Evolutionary conservation across 2,888 invertebrate species (phyloP).

Genomic region (Apantesis nais): DNA sequence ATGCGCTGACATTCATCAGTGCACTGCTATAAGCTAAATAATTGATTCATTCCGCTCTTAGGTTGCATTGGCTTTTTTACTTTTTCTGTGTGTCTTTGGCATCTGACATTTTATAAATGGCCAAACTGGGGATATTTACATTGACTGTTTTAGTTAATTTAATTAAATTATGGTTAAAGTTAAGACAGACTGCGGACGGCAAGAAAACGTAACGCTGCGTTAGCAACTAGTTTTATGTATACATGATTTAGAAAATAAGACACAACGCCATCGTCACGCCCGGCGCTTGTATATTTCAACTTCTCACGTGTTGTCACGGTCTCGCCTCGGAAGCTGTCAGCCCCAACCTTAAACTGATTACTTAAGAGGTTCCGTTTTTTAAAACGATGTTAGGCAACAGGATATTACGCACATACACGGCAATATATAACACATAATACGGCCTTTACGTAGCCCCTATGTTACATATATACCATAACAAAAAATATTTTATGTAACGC

Average conservation of each 20-base stretch:
- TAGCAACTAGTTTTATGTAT: no score
- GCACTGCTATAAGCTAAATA: no score
- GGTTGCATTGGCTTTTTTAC: no score
- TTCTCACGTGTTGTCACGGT: not conserved
- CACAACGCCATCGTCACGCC: not conserved
- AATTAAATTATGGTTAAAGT: not conserved
- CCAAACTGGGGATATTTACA: not conserved
- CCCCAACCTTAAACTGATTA: slow-evolving; percentile 12
- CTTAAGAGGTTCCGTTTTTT: slow-evolving; percentile 17
- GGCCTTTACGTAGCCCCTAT: not conserved
- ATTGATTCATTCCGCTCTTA: not conserved
- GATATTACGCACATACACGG: slow-evolving; percentile 28
- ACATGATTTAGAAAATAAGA: no score
- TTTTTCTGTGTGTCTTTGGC: no score
- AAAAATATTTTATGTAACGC: slow-evolving; percentile 15
- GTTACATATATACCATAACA: slow-evolving; percentile 1
- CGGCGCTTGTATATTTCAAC: no score
- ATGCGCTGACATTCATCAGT: no score
- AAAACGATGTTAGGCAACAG: slow-evolving; percentile 24
- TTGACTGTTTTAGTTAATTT: not conserved
- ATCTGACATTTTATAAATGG: not conserved
- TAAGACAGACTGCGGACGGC: not conserved
- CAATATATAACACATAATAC: slow-evolving; percentile 1
- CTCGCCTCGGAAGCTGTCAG: not conserved
- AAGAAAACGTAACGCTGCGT: no score